Conservation (phyloP, 1,140 invertebrate species). For the Drosophila parvula region DNA sequence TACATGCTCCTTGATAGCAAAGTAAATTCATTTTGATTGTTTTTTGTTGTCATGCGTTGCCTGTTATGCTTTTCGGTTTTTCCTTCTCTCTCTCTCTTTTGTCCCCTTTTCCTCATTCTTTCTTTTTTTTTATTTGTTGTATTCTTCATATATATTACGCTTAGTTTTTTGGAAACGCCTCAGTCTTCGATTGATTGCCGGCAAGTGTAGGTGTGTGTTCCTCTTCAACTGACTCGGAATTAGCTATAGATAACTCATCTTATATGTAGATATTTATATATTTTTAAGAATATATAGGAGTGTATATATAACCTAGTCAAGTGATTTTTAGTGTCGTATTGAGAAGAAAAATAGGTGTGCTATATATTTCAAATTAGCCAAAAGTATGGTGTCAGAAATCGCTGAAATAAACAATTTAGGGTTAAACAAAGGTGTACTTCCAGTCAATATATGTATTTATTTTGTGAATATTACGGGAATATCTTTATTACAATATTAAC, state of each 20-base stretch:
- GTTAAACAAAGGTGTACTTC: neutral
- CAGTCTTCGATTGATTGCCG: conserved; percentile 73
- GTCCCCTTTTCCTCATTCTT: conserved; percentile 7
- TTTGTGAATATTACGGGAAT: no score
- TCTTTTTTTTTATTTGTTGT: neutral
- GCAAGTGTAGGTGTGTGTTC: conserved; percentile 66
- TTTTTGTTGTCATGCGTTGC: conserved; percentile 58
- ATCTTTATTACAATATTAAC: no score
- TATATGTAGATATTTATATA: conserved; percentile 7
- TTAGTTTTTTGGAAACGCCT: conserved; percentile 41
- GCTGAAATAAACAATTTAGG: neutral
- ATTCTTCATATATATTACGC: conserved; percentile 36
- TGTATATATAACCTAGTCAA: neutral
- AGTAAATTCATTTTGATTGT: conserved; percentile 52
- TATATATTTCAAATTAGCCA: no score
- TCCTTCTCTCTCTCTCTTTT: conserved; percentile 5
- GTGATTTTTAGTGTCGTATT: neutral
- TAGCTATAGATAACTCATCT: conserved; percentile 15
- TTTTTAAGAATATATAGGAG: neutral
- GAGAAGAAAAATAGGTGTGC: neutral
- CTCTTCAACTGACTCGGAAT: conserved; percentile 16
- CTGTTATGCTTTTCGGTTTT: conserved; percentile 25
- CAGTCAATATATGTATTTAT: no score
- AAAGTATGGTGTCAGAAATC: no score
- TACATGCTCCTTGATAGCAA: conserved; percentile 66